Percentiles rank a stretch among this genome's conserved stretches.
phyloP scores from a whole-genome alignment of 2,888 invertebrate genomes.

The Lottia scabra region DNA sequence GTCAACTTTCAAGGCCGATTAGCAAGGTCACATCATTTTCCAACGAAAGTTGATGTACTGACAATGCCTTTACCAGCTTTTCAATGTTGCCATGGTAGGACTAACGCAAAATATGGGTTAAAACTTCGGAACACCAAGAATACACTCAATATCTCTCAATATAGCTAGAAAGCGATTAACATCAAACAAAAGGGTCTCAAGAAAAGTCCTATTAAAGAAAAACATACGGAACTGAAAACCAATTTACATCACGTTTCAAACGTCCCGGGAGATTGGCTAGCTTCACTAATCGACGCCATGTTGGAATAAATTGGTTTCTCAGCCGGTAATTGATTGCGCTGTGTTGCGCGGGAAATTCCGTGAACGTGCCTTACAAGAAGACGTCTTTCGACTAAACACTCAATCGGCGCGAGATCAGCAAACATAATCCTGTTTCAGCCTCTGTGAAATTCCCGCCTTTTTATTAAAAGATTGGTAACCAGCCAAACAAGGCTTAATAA shows the following conservation, averaged over 20 bases:
- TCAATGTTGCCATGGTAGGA: no score
- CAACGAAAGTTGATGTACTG: no score
- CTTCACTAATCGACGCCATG: neutral
- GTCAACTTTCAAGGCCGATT: no score
- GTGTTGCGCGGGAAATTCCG: constrained; percentile 3
- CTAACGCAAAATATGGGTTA: no score
- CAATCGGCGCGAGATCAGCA: neutral
- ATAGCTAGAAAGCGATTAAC: no score
- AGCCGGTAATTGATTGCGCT: constrained; percentile 2
- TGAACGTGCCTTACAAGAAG: neutral
- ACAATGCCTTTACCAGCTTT: no score
- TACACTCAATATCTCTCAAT: no score
- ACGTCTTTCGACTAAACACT: neutral
- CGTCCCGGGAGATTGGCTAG: neutral
- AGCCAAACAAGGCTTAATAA: neutral
- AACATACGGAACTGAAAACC: constrained; percentile 1
- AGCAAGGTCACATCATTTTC: no score
- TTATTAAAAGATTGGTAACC: neutral
- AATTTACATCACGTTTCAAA: neutral
- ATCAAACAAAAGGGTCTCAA: no score
- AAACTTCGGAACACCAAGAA: no score
- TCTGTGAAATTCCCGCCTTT: neutral
- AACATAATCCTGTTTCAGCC: neutral
- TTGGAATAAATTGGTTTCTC: neutral
- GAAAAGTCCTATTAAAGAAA: neutral